Evolutionary conservation across 2,113 vertebrate genomes (phyloP), one percentile per base, ranked within the genome.

Genomic region (Saccopteryx bilineata): DNA sequence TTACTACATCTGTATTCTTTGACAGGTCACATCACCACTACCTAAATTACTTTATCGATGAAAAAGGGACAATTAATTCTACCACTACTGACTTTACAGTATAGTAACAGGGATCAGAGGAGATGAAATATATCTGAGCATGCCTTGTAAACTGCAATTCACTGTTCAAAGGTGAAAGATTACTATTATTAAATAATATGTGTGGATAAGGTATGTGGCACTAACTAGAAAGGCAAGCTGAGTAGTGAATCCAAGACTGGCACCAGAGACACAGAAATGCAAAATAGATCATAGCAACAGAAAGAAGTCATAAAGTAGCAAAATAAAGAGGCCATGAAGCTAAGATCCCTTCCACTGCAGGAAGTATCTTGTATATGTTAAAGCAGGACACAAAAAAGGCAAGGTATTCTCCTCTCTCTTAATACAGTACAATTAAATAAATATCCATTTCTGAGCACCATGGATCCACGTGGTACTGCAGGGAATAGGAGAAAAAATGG

Each of bases 11-110:
- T 83, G 58, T 81, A 28, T 63, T 95, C 39, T 95, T 72, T 88
- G 56, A 87, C n/a, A 93, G 31, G 15, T 90, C 66, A 86, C 4
- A 58, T 46, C 60, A 74, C 24, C 14, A 68, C 24, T 72, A 56
- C 33, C 48, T 93, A 68, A 87, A 82, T 74, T 87, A 78, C 63
- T 74, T 85, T 65, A 80, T 82, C 58, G 54, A 68, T 63, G 61
- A 87, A 97, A 94, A 33, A 69, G 12, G 28, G 58, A 69, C 24
- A 89, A 87, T 96, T 81, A 93, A 93, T 90, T 31, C 66, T 96
- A 75, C 39, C 87, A 63, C 63, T 93, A 56, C 17, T 68, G 82
- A 74, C 19, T 86, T 95, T 50, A 68, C 18, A 91, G 60, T 80
- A 56, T 8, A 93, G 65, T 68, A 71, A 95, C 39, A 95, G 11